Conservation (phyloP, 2,888 invertebrate genomes). For the Tinea trinotella region DNA sequence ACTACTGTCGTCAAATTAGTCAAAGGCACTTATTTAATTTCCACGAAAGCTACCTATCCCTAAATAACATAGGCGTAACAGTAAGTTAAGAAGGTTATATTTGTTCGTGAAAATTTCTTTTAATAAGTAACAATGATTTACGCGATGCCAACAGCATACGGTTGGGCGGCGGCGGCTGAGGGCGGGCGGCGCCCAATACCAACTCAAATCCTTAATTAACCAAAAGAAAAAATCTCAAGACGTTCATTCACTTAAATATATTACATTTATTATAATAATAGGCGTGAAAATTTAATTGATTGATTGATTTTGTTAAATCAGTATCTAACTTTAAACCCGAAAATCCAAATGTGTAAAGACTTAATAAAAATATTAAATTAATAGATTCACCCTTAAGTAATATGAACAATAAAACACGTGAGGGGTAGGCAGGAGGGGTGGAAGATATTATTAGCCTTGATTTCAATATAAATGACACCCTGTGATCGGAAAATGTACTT, state of each 20-base stretch:
- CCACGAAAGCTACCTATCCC: neutral
- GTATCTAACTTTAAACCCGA: no score
- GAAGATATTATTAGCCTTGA: conserved; percentile 42
- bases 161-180: neutral
- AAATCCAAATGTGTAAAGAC: no score
- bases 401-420: neutral
- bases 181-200: neutral
- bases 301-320: no score
- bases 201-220: neutral
- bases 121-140: conserved; percentile 19
- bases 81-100: neutral
- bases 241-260: neutral
- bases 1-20: no score
- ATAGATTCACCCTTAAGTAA: neutral
- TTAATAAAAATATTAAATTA: neutral
- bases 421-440: conserved; percentile 22
- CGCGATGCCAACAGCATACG: conserved; percentile 13
- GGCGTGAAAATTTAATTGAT: no score
- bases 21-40: neutral
- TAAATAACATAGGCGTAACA: neutral
- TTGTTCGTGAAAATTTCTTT: conserved; percentile 17
- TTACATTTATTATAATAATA: neutral
- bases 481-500: conserved; percentile 36
- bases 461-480: conserved; percentile 47
- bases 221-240: neutral